phyloP scores from a whole-genome alignment of 1,140 invertebrate genomes.

The Papilio polyxenes region DNA sequence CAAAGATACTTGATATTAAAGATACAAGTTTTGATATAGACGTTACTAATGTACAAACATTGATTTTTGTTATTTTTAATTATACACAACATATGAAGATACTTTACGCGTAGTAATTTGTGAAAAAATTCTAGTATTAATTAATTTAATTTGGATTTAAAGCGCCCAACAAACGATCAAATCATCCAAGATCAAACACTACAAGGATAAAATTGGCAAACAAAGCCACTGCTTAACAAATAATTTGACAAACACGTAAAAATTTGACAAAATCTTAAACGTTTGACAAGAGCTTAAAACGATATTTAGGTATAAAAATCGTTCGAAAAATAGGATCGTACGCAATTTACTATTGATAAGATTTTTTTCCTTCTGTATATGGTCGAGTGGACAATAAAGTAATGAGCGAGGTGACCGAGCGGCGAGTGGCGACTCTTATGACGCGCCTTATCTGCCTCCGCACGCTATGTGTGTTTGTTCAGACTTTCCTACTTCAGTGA shows the following conservation, averaged over 20 bases:
- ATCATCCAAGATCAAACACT: no score
- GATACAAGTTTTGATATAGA: no score
- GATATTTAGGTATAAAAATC: neutral
- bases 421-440: constrained; percentile 65
- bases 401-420: constrained; percentile 61
- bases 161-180: no score
- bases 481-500: constrained; percentile 37
- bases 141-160: neutral
- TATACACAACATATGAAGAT: neutral
- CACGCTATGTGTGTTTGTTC: constrained; percentile 66
- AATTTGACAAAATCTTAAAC: no score
- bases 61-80: no score
- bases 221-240: no score
- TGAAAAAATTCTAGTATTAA: neutral
- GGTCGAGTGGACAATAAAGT: constrained; percentile 70
- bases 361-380: constrained; percentile 50
- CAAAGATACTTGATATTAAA: neutral
- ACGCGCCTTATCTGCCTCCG: constrained; percentile 67
- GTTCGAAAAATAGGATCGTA: neutral
- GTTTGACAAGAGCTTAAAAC: no score
- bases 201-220: no score
- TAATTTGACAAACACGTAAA: no score
- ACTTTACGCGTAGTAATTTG: no score
- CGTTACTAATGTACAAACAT: no score
- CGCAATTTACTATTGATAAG: constrained; percentile 36